Evolutionary conservation across 92 coral and sea anemone genomes (phyloP).

Genomic region (Porites rus): DNA sequence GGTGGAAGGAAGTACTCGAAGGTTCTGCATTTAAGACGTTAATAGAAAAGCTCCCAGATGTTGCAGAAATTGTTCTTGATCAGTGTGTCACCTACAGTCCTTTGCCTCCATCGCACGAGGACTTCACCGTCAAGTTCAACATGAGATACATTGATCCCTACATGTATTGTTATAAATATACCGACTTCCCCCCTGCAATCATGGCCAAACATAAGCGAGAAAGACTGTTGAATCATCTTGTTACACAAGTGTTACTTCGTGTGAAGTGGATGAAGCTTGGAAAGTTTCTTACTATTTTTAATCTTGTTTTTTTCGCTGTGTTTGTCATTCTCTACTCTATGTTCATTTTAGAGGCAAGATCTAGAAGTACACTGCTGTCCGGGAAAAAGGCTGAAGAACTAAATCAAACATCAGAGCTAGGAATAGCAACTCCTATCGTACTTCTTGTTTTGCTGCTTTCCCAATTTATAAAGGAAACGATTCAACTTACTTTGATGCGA

Average conservation of each 20-base stretch:
- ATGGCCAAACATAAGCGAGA: conserved; percentile 82
- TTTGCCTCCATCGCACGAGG: conserved; percentile 67
- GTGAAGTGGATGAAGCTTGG: conserved; percentile 86
- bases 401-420: not conserved
- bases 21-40: conserved; percentile 5
- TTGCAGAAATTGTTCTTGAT: conserved; percentile 80
- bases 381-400: not conserved
- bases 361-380: conserved; percentile 20
- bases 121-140: conserved; percentile 74
- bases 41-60: conserved; percentile 78
- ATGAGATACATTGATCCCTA: conserved; percentile 82
- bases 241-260: conserved; percentile 73
- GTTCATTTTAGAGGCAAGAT: conserved; percentile 70
- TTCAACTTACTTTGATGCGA: conserved; percentile 65
- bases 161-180: conserved; percentile 25
- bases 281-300: conserved; percentile 54
- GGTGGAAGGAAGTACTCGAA: conserved; percentile 44
- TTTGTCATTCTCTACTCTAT: conserved; percentile 62
- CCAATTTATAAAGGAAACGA: conserved; percentile 63
- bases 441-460: conserved; percentile 33
- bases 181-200: conserved; percentile 47
- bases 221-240: conserved; percentile 75
- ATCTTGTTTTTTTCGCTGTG: conserved; percentile 35
- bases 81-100: conserved; percentile 71
- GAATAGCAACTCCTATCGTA: conserved; percentile 6